phyloP scores from a whole-genome alignment of 30 jellyfish, hydroid and myxozoan genomes.

The Clytia hemisphaerica region DNA sequence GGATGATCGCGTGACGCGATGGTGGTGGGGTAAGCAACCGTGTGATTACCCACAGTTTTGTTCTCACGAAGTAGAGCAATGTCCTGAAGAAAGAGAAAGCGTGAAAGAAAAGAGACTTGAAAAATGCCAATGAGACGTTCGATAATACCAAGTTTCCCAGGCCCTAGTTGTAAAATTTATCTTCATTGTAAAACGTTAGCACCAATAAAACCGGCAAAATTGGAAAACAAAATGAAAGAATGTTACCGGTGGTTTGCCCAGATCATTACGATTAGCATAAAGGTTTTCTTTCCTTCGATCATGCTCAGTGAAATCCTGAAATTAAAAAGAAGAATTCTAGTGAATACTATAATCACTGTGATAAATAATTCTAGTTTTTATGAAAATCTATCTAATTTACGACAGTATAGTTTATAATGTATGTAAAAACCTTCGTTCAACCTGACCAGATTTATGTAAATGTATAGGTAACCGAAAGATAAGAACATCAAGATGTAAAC shows the following conservation, averaged over 20 bases:
- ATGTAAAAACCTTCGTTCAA: background rate
- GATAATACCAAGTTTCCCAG: too few relatives aligned
- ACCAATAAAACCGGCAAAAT: too few relatives aligned
- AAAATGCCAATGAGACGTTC: background rate
- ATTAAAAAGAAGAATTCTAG: background rate
- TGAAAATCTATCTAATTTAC: background rate
- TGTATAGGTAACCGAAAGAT: background rate
- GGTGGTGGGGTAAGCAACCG: constrained; percentile 5
- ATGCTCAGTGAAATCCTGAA: constrained; percentile 75
- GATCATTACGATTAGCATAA: constrained; percentile 62
- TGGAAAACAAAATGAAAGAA: too few relatives aligned
- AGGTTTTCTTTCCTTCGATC: constrained; percentile 80
- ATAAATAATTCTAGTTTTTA: background rate
- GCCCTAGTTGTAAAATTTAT: too few relatives aligned
- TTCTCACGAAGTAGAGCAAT: background rate
- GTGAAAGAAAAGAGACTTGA: background rate
- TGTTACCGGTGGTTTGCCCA: too few relatives aligned
- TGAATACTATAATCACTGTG: background rate
- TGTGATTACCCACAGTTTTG: constrained; percentile 10
- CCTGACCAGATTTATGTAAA: background rate
- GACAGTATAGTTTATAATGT: background rate
- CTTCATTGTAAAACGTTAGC: too few relatives aligned
- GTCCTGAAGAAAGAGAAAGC: constrained; percentile 2
- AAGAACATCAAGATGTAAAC: background rate
- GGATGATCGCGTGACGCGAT: background rate